Conservation (phyloP, 2,888 invertebrate species). For the Cyrtodaria siliqua region DNA sequence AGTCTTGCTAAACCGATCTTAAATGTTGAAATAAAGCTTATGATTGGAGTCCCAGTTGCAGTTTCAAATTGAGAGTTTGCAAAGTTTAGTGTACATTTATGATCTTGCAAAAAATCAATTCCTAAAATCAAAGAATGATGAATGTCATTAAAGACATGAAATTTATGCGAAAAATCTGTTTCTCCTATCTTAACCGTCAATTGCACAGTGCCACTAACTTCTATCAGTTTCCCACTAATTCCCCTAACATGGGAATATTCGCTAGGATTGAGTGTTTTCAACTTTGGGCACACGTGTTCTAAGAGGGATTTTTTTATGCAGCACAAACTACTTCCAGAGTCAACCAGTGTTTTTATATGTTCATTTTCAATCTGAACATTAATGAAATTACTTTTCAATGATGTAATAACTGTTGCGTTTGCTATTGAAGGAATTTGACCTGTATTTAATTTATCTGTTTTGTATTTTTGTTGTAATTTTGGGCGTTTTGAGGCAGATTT, state of each 20-base stretch:
- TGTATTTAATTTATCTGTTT: too few species aligned
- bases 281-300: neutral
- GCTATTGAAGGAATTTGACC: too few species aligned
- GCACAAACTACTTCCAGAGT: conserved; percentile 18
- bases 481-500: too few species aligned
- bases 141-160: conserved; percentile 40
- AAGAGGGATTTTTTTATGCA: conserved; percentile 38
- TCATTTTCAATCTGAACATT: conserved; percentile 2
- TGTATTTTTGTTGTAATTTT: too few species aligned
- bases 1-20: conserved; percentile 26
- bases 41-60: neutral
- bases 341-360: conserved; percentile 10
- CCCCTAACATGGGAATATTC: conserved; percentile 25
- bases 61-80: conserved; percentile 5
- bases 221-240: conserved; percentile 24
- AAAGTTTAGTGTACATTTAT: conserved; percentile 35
- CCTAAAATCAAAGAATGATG: conserved; percentile 32
- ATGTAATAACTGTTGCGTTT: too few species aligned
- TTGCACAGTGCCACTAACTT: conserved; percentile 10
- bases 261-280: neutral
- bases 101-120: conserved; percentile 23
- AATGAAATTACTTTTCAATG: conserved; percentile 11
- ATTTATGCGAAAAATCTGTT: conserved; percentile 9
- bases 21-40: conserved; percentile 4
- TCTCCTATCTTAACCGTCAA: conserved; percentile 23